Base-by-base conservation (phyloP, 2,797 vertebrate species). In the Pelobates cultripes region DNA sequence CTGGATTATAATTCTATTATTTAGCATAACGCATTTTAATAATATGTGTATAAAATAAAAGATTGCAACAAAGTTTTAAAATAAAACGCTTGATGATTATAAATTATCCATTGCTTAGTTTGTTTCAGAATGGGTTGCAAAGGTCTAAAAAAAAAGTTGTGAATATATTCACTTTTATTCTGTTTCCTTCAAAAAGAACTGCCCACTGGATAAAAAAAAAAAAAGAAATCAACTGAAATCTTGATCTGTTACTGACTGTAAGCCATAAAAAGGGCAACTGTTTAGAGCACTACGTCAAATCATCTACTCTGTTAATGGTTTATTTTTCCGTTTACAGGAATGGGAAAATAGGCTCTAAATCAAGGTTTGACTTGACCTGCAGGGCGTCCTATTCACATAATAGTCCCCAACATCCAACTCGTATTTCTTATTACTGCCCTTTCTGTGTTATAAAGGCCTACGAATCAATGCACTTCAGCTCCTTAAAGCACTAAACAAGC, bases 401-500 rank as follows among this genome's bases (percentile, higher is more conserved):
- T 71, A 71, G 80, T 72, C 74, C 45, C 80, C 73, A 75, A 75
- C 73, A 70, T 76, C 67, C 80, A 82, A 70, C 74, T 77, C 74
- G 70, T 77, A 82, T 77, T 77, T 77, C 74, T 77, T 77, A 72
- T 45, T 43, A 7, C 43, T 71, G 73, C 68, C 80, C 80, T 82
- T 43, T 82, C 45, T 57, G 69, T 77, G 68, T 77, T 76, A 70
- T 53, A 72, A 82, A 66, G 68, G 69, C 74, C 80, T 68, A 63
- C 42, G 6, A 82, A 82, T 82, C 80, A 82, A 82, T 77, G 80
- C 74, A 77, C 69, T 82, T 77, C 51, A 77, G 75, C 57, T 77
- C 53, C 47, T 77, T 71, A 67, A 64, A 77, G 75, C 64, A 61
- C 69, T 68, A 53, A 77, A 73, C 75, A 77, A 72, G 68, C 45